Conservation (phyloP, 2,113 vertebrate genomes). For the Pseudolaguvia tuberculata region DNA sequence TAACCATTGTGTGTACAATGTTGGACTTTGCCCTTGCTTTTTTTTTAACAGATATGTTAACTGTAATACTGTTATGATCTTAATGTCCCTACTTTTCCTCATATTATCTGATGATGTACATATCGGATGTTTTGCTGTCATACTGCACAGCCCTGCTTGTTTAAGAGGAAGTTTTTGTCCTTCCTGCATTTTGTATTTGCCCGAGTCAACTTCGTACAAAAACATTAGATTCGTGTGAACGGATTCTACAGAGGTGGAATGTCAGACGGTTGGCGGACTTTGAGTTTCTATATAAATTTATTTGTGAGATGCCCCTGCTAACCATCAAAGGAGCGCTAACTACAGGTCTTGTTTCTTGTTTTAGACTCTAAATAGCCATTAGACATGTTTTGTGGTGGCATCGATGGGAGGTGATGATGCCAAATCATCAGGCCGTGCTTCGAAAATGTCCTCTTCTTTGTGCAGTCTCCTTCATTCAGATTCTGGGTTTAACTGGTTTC, state of each 20-base stretch:
- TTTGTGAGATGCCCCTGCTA: not conserved
- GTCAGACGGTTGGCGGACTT: not conserved
- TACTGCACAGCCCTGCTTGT: not conserved
- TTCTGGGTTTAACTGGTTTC: conserved; percentile 35
- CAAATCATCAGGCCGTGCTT: conserved; percentile 23
- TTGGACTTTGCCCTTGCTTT: too few relatives aligned
- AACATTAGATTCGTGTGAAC: not conserved
- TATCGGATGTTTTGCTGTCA: conserved; percentile 10
- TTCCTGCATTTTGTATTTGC: not conserved
- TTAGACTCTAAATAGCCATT: not conserved
- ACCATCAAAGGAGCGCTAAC: not conserved
- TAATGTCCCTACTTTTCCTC: not conserved
- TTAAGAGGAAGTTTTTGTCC: not conserved
- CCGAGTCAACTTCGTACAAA: not conserved
- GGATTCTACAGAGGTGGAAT: not conserved
- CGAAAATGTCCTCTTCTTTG: conserved; percentile 12
- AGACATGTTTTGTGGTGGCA: conserved; percentile 6
- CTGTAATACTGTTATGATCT: too few relatives aligned
- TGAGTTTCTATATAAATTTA: not conserved
- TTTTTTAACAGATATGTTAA: too few relatives aligned
- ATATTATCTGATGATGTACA: conserved; percentile 16
- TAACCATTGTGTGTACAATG: too few relatives aligned
- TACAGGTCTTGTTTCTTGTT: not conserved
- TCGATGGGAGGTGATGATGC: not conserved
- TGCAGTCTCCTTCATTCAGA: conserved; percentile 20